These are phyloP conservation scores for Tigriopus californicus DNA, from an alignment of 2,888 invertebrate genomes.

Conservation along the genomic window DNA sequence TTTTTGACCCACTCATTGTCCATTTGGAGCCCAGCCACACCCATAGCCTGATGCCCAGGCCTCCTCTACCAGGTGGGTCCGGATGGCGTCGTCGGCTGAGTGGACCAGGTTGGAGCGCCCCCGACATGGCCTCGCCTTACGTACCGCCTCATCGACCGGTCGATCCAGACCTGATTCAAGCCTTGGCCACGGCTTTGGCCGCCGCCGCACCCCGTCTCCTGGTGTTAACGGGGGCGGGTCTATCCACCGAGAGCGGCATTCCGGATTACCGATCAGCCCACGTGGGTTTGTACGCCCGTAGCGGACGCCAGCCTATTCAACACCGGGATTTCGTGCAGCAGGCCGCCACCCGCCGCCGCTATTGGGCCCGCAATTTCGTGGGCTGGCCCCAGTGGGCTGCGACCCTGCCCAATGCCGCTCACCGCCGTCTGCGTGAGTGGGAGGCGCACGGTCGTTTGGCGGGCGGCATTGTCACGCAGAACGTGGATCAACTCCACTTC, in stretches of 20 bases:
- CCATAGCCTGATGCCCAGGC: no score
- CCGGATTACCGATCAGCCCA: constrained; percentile 84
- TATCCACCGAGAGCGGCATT: constrained; percentile 91
- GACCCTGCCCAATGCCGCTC: constrained; percentile 56
- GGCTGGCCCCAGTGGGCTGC: constrained; percentile 70
- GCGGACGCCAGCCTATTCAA: constrained; percentile 61
- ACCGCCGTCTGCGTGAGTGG: constrained; percentile 48
- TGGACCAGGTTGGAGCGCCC: no score
- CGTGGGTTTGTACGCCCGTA: constrained; percentile 74
- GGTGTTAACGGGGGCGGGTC: constrained; percentile 76
- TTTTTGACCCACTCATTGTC: no score
- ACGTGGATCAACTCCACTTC: constrained; percentile 78
- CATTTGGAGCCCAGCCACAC: no score
- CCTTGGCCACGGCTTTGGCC: no score
- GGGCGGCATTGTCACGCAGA: constrained; percentile 68
- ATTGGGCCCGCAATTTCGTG: constrained; percentile 89
- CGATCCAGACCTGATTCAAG: no score
- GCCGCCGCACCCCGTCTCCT: background rate
- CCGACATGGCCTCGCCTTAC: no score
- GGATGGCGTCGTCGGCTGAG: no score
- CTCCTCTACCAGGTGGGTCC: no score
- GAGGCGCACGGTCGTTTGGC: constrained; percentile 43
- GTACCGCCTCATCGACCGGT: no score
- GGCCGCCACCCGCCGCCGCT: constrained; percentile 47
- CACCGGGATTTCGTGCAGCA: constrained; percentile 48